Evolutionary conservation across 2,797 vertebrate species (phyloP).

Genomic region (Cyprinodon diabolis): DNA sequence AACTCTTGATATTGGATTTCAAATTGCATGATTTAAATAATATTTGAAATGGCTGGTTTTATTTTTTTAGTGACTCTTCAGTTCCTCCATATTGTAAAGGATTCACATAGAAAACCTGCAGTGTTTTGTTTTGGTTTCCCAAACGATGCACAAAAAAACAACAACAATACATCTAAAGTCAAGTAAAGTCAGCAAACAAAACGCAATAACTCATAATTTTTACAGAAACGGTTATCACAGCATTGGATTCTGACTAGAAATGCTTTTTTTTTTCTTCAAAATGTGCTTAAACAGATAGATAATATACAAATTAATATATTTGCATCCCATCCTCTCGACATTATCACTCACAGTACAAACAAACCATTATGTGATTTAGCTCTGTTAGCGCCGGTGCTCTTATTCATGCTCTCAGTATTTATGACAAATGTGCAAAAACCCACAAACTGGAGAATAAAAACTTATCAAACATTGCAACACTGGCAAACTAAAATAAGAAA

Average conservation of each 20-base stretch:
- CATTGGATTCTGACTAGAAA: slow-evolving; percentile 28
- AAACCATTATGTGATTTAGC: background rate
- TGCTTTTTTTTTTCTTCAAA: background rate
- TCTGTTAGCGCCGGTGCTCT: slow-evolving; percentile 23
- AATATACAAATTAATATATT: slow-evolving; percentile 16
- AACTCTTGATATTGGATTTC: too few relatives aligned
- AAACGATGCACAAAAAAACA: slow-evolving; percentile 48
- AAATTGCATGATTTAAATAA: too few relatives aligned
- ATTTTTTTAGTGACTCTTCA: too few relatives aligned
- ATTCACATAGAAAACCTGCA: slow-evolving; percentile 17
- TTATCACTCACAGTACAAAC: slow-evolving; percentile 29
- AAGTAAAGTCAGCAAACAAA: slow-evolving; percentile 26
- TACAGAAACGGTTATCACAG: slow-evolving; percentile 23
- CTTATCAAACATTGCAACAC: background rate
- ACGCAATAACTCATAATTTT: slow-evolving; percentile 13
- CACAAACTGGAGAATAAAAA: slow-evolving; percentile 9
- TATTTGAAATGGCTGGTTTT: too few relatives aligned
- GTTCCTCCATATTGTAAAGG: background rate
- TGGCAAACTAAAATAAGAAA: background rate
- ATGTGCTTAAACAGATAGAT: slow-evolving; percentile 23
- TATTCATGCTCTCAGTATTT: slow-evolving; percentile 9
- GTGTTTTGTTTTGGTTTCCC: slow-evolving; percentile 20
- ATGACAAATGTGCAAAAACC: slow-evolving; percentile 34
- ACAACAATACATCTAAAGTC: slow-evolving; percentile 37
- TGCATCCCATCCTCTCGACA: slow-evolving; percentile 18